Percentiles rank a stretch among this genome's conserved stretches.
These are phyloP conservation scores for Ctenopoma kingsleyae DNA, from an alignment of 2,797 vertebrate species.

Conservation along the genomic window DNA sequence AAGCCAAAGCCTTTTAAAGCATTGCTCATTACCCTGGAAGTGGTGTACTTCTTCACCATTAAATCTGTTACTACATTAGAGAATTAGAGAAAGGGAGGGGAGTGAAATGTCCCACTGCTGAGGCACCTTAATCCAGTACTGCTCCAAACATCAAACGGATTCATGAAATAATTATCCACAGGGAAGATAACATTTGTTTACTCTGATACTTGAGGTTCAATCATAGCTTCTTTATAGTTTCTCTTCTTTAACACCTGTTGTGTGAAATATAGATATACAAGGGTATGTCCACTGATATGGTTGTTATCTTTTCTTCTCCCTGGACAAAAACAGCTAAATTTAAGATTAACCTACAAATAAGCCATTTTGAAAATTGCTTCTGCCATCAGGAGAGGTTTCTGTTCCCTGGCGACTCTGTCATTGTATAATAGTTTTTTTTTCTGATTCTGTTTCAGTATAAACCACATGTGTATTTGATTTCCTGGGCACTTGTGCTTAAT, in stretches of 20 bases:
- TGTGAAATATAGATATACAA: conserved; percentile 11
- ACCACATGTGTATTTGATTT: conserved; percentile 3
- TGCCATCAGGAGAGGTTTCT: conserved; percentile 22
- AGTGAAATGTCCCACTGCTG: conserved; percentile 40
- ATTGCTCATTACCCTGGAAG: conserved; percentile 39
- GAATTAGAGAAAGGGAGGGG: conserved; percentile 32
- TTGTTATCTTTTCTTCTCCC: conserved; percentile 25
- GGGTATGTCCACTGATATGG: conserved; percentile 7
- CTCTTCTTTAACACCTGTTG: conserved; percentile 9
- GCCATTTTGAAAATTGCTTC: conserved; percentile 54
- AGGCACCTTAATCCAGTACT: conserved; percentile 55
- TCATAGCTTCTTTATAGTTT: conserved; percentile 12
- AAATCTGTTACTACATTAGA: conserved; percentile 52
- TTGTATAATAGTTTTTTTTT: conserved; percentile 22
- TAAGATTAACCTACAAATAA: conserved; percentile 46
- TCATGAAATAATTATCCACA: conserved; percentile 61
- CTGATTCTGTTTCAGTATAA: conserved; percentile 9
- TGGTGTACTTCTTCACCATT: conserved; percentile 42
- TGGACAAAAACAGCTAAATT: conserved; percentile 23
- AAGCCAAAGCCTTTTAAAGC: conserved; percentile 41
- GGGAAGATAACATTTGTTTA: conserved; percentile 44
- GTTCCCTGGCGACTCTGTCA: conserved; percentile 17
- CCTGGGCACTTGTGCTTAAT: conserved; percentile 12
- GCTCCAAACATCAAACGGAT: conserved; percentile 56
- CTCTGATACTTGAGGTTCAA: conserved; percentile 26